Evolutionary conservation across 2,888 invertebrate species (phyloP), one percentile per base, ranked within the genome.

Genomic region (Uloborus plumipes): DNA sequence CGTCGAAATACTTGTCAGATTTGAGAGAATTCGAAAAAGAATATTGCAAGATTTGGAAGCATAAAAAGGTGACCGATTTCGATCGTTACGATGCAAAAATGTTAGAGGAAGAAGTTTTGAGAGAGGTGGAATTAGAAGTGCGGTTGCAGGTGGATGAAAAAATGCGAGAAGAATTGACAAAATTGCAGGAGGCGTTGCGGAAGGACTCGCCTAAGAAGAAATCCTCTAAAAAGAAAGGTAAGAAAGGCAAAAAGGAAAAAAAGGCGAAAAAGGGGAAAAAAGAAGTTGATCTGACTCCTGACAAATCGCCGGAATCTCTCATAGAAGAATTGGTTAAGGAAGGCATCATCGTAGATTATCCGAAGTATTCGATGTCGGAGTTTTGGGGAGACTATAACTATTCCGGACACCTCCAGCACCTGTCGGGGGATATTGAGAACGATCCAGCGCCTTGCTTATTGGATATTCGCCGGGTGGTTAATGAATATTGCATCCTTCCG

Each of bases 301-400:
- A 70, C 18, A 82, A 87, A 71, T 94, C 95, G 0, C 93, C 94
- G 0, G 95, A 96, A 88, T 97, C 96, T 0, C 90, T 98, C 2
- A 96, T 96, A 88, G 97, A 98, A 89, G 98, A 98, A 89, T 90
- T 98, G 20, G 93, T 98, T 0, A 92, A 93, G 0, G 95, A 97
- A 89, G 96, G 96, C 0, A 96, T 98, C 18, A 96, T 98, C 81
- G 93, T 93, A 86, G 93, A 94, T 80, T 94, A 93, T 87, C 94
- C 94, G 0, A 90, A 92, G 84, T 90, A 92, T 0, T 91, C 90
- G 50, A 90, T 96, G 47, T 90, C 91, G 15, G 93, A 94, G 81
- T 96, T 93, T 87, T 91, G 93, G 72, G 98, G 97, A 4, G 96
- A 97, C 16, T 83, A 73, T 86, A 89, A 88, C 82, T 89, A 89